Percentiles rank a stretch among this genome's conserved stretches.
Conservation (phyloP, 2,797 vertebrate genomes). For the Mycteria americana region DNA sequence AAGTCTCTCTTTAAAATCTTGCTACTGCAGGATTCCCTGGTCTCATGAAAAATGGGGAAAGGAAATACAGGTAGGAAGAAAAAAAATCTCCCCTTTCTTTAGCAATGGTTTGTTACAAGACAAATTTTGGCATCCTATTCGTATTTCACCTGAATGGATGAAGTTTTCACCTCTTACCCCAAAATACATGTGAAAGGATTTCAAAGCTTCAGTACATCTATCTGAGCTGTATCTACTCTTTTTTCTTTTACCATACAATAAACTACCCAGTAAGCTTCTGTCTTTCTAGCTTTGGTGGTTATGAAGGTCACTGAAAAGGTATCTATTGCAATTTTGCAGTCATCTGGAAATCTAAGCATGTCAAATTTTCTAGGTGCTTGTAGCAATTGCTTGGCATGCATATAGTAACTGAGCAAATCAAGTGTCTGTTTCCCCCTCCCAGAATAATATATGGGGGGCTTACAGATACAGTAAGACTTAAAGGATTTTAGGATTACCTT, state of each 20-base stretch:
- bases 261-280: neutral
- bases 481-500: neutral
- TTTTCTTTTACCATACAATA: neutral
- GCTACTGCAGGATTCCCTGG: neutral
- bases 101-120: neutral
- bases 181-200: neutral
- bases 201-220: neutral
- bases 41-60: neutral
- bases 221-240: neutral
- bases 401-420: neutral
- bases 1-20: neutral
- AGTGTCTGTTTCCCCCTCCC: neutral
- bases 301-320: neutral
- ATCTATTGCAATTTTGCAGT: neutral
- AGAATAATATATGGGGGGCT: fast-evolving
- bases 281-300: neutral
- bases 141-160: neutral
- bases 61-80: neutral
- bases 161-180: neutral
- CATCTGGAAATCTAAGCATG: neutral
- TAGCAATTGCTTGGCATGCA: neutral
- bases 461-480: neutral
- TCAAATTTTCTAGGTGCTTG: neutral
- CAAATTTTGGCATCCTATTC: neutral
- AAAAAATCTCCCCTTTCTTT: neutral